Base-by-base conservation (phyloP, 2,888 invertebrate genomes). In the Acronicta alni region DNA sequence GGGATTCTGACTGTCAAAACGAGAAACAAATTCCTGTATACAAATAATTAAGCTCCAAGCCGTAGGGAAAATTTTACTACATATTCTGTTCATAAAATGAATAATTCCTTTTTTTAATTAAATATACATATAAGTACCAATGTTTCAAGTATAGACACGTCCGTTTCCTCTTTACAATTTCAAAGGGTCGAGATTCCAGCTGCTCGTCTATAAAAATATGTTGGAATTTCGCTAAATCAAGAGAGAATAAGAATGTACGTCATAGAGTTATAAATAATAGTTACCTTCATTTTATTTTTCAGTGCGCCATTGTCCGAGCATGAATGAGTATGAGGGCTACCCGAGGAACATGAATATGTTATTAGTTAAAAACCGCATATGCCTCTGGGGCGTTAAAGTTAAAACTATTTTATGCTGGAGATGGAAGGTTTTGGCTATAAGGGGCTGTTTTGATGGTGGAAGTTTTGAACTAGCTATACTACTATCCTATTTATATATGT, bases 291-390 rank as follows among this genome's bases (percentile, higher is more conserved):
- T n/a, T n/a, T 5, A 30, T 12, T 76, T 77, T 77, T 71, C 60
- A 37, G 56, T 26, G 30, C 20, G 44, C 65, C 59, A 75, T 80
- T 75, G 73, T 77, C 69, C 42, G 38, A 67, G 64, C 59, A 60
- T 79, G 69, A 72, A 79, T 75, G 57, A 63, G 69, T 71, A 79
- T 75, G 57, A 63, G 45, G 56, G 45, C 46, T 57, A 56, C 65
- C 55, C 48, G 23, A 47, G 47, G 32, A 53, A 53, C 51, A 85
- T 87, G 81, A 87, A 87, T 85, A 71, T 59, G 63, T 83, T 79
- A 86, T 82, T 75, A 80, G 77, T 79, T 79, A 74, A 73, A 80
- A 83, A 76, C 67, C 47, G 4, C 15, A 47, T 16, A 38, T 47
- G 47, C 30, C 32, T 12, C n/a, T 17, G 4, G 35, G 43, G 7